Base-by-base conservation (phyloP, 2,888 invertebrate genomes). In the Hermaeophaga mercurialis region DNA sequence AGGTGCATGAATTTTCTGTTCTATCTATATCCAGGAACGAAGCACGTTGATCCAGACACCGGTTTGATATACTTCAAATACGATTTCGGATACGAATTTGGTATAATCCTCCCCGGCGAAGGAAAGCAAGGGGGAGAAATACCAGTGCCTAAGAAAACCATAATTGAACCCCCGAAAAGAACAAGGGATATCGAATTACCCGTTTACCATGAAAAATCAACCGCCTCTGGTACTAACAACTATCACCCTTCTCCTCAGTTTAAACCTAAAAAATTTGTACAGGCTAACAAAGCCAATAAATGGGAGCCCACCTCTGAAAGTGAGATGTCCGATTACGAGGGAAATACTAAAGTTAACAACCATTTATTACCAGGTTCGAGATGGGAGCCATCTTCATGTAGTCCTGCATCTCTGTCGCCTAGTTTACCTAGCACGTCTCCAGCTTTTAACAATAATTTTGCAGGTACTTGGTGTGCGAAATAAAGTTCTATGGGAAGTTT, bases 61-160 rank as follows among this genome's bases (percentile, higher is more conserved):
- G 88, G 88, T 65, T 80, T 89, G 58, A 87, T 89, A 71, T 89
- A 89, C 80, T 89, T 89, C 82, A 89, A 89, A 79, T 89, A 89
- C 74, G 89, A 89, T 79, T 89, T 89, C 72, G 89, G 89, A 66
- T 89, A 89, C 75, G 89, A 89, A 75, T 89, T 89, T 72, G 89
- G 89, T 59, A 84, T 89, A 63, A 82, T 88, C 41, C 79, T 87
- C 45, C 88, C 89, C 34, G 86, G 86, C 45, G 85, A 86, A 73
- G 81, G 85, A 64, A 82, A 81, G 72, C 79, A 79, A 61, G 60
- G 50, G n/a, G 74, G 74, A 58, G 73, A 76, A 64, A 75, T 78
- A 33, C 77, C 78, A 5, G 71, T 74, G 12, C 78, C 79, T 15
- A 77, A 75, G 67, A 80, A 79, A 69, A 79, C 77, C 1, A 66